Conservation (phyloP, 53 echinoderm and acorn worm genomes). For the Stichopus horrens region DNA sequence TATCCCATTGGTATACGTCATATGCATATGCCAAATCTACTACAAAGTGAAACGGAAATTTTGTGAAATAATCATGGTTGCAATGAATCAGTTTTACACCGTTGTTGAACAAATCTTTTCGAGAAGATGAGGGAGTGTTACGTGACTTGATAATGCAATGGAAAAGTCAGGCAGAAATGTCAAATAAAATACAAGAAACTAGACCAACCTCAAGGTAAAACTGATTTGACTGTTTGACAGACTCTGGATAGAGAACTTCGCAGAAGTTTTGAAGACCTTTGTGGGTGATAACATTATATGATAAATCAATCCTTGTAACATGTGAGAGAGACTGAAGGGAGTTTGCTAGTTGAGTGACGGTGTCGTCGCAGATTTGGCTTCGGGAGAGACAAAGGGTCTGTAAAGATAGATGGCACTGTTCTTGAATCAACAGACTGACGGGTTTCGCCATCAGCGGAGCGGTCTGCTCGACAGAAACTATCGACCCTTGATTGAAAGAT, state of each 20-base stretch:
- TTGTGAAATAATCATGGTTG: too few relatives aligned
- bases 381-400: conserved; percentile 67
- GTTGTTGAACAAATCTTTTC: too few relatives aligned
- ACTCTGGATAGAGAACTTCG: conserved; percentile 41
- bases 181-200: not conserved
- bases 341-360: conserved; percentile 54
- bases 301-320: conserved; percentile 72
- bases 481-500: not conserved
- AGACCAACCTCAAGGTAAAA: not conserved
- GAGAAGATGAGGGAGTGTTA: too few relatives aligned
- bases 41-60: too few relatives aligned
- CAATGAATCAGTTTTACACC: too few relatives aligned
- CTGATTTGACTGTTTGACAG: not conserved
- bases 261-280: conserved; percentile 72
- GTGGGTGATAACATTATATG: conserved; percentile 63
- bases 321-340: conserved; percentile 66
- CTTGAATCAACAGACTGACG: not conserved
- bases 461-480: not conserved
- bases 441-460: not conserved
- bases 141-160: too few relatives aligned
- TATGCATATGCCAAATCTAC: too few relatives aligned
- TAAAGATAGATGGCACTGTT: conserved; percentile 84
- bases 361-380: conserved; percentile 66
- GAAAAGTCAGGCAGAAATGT: too few relatives aligned
- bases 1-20: too few relatives aligned